Percentiles rank a stretch among this genome's conserved stretches.
These are phyloP conservation scores for Zophobas atratus DNA, from an alignment of 1,140 invertebrate genomes.

Conservation along the genomic window DNA sequence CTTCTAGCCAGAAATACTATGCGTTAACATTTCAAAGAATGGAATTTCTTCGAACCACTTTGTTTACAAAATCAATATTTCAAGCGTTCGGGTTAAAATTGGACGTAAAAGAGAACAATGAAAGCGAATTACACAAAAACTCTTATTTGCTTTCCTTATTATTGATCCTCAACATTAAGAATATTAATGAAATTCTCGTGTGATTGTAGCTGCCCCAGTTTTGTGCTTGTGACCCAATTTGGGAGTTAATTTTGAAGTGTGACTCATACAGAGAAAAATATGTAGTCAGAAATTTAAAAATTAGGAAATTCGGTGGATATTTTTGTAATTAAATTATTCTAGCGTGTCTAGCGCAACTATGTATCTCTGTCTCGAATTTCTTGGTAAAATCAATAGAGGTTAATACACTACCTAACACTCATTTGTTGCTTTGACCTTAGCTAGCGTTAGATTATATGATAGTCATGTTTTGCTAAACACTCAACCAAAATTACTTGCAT, in stretches of 20 bases:
- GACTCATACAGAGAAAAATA: too few species aligned
- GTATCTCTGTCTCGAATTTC: too few species aligned
- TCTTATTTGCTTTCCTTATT: slow-evolving; percentile 19
- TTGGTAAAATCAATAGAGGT: background rate
- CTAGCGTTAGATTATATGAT: background rate
- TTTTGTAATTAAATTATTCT: too few species aligned
- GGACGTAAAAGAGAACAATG: slow-evolving; percentile 7
- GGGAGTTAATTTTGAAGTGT: background rate
- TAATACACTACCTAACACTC: background rate
- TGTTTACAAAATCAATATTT: slow-evolving; percentile 35
- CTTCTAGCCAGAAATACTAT: too few species aligned
- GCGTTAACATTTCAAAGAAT: background rate
- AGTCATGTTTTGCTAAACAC: background rate
- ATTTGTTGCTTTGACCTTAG: background rate
- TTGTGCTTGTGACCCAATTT: background rate
- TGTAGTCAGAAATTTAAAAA: too few species aligned
- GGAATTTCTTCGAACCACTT: background rate
- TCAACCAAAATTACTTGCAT: background rate
- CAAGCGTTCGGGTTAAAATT: slow-evolving; percentile 10
- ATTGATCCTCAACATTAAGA: background rate
- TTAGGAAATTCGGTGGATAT: too few species aligned
- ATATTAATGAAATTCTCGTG: too few species aligned
- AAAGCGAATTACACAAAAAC: background rate
- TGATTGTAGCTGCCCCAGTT: too few species aligned
- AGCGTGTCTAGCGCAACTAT: too few species aligned